These are phyloP conservation scores for Murina feae DNA, from an alignment of 2,113 vertebrate species.

Conservation along the genomic window DNA sequence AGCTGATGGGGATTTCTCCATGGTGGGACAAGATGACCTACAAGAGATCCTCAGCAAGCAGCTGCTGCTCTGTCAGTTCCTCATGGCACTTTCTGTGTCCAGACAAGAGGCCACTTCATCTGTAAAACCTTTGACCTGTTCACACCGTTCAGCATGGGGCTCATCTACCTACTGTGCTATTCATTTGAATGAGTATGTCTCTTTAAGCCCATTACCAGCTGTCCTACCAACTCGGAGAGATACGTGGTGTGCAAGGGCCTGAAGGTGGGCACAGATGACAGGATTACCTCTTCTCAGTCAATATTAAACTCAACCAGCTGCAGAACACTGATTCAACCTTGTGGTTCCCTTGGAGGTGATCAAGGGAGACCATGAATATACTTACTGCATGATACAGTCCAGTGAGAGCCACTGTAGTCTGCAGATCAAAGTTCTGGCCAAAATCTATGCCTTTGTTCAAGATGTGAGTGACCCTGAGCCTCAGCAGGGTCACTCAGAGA, in stretches of 20 bases:
- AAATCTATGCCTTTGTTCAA: constrained; percentile 94
- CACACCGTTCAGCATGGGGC: constrained; percentile 95
- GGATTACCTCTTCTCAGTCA: constrained; percentile 92
- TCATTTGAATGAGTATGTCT: constrained; percentile 94
- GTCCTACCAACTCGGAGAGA: constrained; percentile 97
- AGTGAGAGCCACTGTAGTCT: constrained; percentile 92
- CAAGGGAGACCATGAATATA: constrained; percentile 93
- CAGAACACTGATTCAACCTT: constrained; percentile 82
- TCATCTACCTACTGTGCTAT: constrained; percentile 94
- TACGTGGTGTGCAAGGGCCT: constrained; percentile 93
- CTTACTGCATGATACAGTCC: constrained; percentile 88
- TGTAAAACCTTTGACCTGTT: constrained; percentile 99
- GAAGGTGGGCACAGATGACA: constrained; percentile 89
- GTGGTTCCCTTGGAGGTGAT: constrained; percentile 91
- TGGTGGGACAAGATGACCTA: constrained; percentile 96
- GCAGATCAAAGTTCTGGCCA: constrained; percentile 96
- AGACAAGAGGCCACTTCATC: constrained; percentile 96
- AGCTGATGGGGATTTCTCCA: constrained; percentile 98
- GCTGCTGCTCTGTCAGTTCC: constrained; percentile 93
- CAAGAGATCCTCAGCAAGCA: constrained; percentile 95
- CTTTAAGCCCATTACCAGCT: constrained; percentile 96
- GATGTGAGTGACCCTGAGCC: constrained; percentile 92
- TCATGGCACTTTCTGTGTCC: constrained; percentile 90
- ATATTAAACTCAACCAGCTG: constrained; percentile 93
- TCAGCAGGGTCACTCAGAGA: constrained; percentile 92